A percentile compares a stretch with the other conserved stretches of the same genome.
phyloP scores from a whole-genome alignment of 2,113 vertebrate species.

The Melanerpes aurifrons region DNA sequence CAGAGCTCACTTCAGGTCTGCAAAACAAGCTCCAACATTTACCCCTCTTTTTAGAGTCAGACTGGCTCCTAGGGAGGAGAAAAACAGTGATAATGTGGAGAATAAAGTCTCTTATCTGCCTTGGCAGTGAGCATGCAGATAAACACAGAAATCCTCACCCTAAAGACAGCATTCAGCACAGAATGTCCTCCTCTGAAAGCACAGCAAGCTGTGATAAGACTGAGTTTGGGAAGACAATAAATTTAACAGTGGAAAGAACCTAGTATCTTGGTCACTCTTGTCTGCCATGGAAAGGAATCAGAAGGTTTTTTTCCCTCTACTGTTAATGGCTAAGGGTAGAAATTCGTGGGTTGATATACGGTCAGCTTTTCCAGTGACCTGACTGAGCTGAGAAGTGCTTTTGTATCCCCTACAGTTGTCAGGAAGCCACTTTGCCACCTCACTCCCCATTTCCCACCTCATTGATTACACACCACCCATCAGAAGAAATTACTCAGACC shows the following conservation, averaged over 20 bases:
- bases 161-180: not conserved
- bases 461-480: accelerated
- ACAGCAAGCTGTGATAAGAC: not conserved
- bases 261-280: not conserved
- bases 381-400: not conserved
- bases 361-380: not conserved
- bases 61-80: not conserved
- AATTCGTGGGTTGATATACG: not conserved
- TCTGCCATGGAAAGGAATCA: not conserved
- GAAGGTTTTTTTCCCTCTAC: not conserved
- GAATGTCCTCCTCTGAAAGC: not conserved
- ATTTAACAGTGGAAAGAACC: not conserved
- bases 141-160: slow-evolving; percentile 24
- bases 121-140: not conserved
- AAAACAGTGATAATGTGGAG: slow-evolving; percentile 29
- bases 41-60: slow-evolving; percentile 17
- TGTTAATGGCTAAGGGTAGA: not conserved
- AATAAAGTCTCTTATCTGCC: slow-evolving; percentile 40
- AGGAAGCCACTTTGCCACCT: not conserved
- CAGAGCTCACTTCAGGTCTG: not conserved
- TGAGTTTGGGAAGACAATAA: not conserved
- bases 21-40: slow-evolving; percentile 27
- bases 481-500: not conserved
- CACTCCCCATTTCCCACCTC: not conserved
- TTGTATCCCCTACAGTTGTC: not conserved